Percentiles rank a stretch among this genome's conserved stretches.
phyloP scores from a whole-genome alignment of 2,113 vertebrate genomes.

The Galemys pyrenaicus region DNA sequence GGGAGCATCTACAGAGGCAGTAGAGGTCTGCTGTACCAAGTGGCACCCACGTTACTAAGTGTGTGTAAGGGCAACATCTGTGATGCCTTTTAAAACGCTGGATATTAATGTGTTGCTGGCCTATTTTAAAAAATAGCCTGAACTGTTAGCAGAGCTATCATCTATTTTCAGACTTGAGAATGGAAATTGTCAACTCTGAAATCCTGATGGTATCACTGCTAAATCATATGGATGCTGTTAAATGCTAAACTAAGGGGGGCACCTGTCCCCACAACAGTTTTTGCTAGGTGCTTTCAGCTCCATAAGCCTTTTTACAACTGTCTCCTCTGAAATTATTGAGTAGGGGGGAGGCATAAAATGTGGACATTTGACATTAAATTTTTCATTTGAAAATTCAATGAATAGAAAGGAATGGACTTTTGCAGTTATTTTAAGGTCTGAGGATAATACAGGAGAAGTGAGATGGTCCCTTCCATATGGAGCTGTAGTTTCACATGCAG shows the following conservation, averaged over 20 bases:
- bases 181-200: constrained; percentile 7
- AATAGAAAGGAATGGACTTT: not conserved
- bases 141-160: not conserved
- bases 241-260: not conserved
- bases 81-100: not conserved
- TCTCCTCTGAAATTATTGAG: not conserved
- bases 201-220: not conserved
- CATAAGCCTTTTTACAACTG: not conserved
- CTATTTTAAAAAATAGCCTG: constrained; percentile 8
- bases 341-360: not conserved
- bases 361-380: not conserved
- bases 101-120: not conserved
- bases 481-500: not conserved
- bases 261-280: not conserved
- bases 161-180: constrained; percentile 27
- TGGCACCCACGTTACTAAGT: not conserved
- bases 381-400: not conserved
- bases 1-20: no score
- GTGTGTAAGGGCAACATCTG: not conserved
- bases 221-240: not conserved
- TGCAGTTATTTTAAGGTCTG: not conserved
- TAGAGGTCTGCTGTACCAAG: no score
- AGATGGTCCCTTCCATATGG: not conserved
- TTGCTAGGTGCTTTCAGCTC: not conserved
- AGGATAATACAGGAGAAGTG: not conserved